Percentiles rank a stretch among this genome's conserved stretches.
phyloP scores from a whole-genome alignment of 2,888 invertebrate genomes.

The Nasonia oneida region DNA sequence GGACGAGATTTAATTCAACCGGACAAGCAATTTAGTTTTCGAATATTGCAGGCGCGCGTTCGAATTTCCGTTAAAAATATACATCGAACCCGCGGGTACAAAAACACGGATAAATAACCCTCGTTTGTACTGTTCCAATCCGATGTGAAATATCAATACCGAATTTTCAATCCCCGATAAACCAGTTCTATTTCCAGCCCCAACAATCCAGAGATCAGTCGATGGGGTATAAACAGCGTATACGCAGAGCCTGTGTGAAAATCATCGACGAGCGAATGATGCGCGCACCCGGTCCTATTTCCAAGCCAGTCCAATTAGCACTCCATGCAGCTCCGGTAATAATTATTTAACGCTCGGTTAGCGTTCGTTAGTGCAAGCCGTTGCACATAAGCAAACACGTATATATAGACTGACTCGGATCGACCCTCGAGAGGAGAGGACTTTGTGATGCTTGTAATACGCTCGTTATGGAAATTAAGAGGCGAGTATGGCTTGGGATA shows the following conservation, averaged over 20 bases:
- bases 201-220: neutral
- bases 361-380: slow-evolving; percentile 32
- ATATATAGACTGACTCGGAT: neutral
- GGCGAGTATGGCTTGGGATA: neutral
- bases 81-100: neutral
- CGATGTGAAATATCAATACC: neutral
- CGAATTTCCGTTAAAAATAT: neutral
- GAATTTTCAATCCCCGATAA: neutral
- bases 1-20: neutral
- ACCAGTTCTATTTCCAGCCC: slow-evolving; percentile 22
- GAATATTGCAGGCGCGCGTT: neutral
- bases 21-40: neutral
- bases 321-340: slow-evolving; percentile 3
- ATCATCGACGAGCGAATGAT: slow-evolving; percentile 21
- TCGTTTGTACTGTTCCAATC: neutral
- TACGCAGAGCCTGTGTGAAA: neutral
- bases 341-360: slow-evolving; percentile 46
- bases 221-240: neutral
- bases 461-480: slow-evolving; percentile 46
- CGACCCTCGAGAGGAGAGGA: neutral
- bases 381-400: neutral
- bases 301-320: slow-evolving; percentile 35
- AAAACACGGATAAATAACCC: neutral
- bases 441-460: neutral
- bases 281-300: slow-evolving; percentile 3